Percentiles rank a stretch among this genome's conserved stretches.
phyloP scores from a whole-genome alignment of 2,797 vertebrate species.

The Fistularia commersonii region DNA sequence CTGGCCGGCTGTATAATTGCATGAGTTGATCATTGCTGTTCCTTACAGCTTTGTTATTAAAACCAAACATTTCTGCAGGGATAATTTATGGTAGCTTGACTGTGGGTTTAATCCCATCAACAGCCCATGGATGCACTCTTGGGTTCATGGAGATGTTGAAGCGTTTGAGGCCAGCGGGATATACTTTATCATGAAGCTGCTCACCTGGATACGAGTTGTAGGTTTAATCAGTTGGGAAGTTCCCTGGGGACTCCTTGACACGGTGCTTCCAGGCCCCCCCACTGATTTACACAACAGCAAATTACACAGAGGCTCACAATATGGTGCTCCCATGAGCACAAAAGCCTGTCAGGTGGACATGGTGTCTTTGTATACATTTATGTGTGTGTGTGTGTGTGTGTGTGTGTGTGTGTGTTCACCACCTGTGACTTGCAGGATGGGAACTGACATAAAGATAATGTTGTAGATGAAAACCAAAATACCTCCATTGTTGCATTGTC shows the following conservation, averaged over 20 bases:
- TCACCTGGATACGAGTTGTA: conserved; percentile 30
- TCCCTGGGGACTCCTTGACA: conserved; percentile 19
- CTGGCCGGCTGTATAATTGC: no score
- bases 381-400: neutral
- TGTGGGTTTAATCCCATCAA: conserved; percentile 36
- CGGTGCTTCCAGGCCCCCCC: conserved; percentile 13
- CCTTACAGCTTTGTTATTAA: no score
- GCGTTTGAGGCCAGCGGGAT: conserved; percentile 26
- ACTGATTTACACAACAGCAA: conserved; percentile 38
- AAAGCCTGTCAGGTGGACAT: no score
- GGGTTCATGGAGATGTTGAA: conserved; percentile 41
- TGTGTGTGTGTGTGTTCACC: neutral
- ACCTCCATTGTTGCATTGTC: neutral
- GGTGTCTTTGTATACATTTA: neutral
- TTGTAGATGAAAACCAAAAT: conserved; percentile 4
- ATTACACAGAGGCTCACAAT: conserved; percentile 22
- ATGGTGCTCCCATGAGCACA: conserved; percentile 6
- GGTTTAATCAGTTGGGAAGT: conserved; percentile 50
- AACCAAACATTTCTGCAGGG: no score
- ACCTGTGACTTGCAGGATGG: neutral
- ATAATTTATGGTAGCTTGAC: no score
- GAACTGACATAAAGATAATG: neutral
- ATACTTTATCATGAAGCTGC: conserved; percentile 8
- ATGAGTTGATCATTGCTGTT: no score
- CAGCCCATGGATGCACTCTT: conserved; percentile 32